A percentile compares a stretch with the other conserved stretches of the same genome.
Conservation (phyloP, 2,888 invertebrate species). For the Isotomurus palustris region DNA sequence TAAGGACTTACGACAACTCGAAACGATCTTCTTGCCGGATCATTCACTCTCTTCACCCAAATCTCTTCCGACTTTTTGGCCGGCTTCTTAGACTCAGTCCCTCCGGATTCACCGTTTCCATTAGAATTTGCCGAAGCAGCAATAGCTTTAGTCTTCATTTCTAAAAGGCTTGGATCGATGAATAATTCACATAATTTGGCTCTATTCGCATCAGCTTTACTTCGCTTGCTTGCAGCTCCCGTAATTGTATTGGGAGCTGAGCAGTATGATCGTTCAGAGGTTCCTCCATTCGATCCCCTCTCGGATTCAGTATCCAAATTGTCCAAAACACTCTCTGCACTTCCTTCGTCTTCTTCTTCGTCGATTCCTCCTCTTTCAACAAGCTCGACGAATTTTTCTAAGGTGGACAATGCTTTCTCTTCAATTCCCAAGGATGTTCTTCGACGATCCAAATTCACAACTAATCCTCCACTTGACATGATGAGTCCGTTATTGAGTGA, state of each 20-base stretch:
- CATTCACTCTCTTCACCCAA: conserved; percentile 42
- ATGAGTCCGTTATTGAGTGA: no score
- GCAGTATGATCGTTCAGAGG: conserved; percentile 9
- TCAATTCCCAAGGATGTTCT: conserved; percentile 43
- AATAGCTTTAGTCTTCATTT: conserved; percentile 26
- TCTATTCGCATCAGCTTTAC: conserved; percentile 30
- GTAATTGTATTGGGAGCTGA: conserved; percentile 12
- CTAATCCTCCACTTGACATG: conserved; percentile 35
- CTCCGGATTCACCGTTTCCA: conserved; percentile 10
- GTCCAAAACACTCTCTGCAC: conserved; percentile 10
- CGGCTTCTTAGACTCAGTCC: conserved; percentile 15
- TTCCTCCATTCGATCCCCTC: not conserved
- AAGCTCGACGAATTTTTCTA: conserved; percentile 44
- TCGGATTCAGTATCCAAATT: conserved; percentile 2
- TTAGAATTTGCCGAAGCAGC: conserved; percentile 24
- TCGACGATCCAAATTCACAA: conserved; percentile 37
- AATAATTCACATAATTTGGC: conserved; percentile 42
- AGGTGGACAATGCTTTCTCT: conserved; percentile 38
- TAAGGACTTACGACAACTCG: conserved; percentile 33
- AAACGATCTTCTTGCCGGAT: conserved; percentile 41
- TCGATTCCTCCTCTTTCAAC: conserved; percentile 35
- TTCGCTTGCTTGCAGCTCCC: conserved; percentile 13
- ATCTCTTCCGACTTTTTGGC: conserved; percentile 45
- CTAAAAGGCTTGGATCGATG: conserved; percentile 35
- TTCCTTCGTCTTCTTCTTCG: conserved; percentile 28